Evolutionary conservation across 2,888 invertebrate genomes (phyloP).

Genomic region (Habroteleia sp.): DNA sequence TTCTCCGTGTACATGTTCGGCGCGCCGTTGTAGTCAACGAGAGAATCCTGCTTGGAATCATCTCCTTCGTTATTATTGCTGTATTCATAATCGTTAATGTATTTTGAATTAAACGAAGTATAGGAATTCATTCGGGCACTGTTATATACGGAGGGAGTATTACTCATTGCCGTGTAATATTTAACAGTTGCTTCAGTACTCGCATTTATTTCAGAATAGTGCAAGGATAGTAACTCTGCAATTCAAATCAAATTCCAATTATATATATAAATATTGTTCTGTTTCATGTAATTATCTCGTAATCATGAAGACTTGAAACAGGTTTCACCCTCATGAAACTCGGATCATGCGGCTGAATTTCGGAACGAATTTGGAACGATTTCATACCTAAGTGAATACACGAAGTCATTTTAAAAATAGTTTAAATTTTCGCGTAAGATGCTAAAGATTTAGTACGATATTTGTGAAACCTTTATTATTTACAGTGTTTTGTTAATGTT

Average conservation of each 20-base stretch:
- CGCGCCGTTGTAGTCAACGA: slow-evolving; percentile 65
- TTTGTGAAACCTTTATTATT: too few relatives aligned
- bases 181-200: slow-evolving; percentile 71
- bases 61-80: slow-evolving; percentile 73
- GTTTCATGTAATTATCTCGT: too few relatives aligned
- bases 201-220: slow-evolving; percentile 76
- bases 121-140: slow-evolving; percentile 70
- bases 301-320: too few relatives aligned
- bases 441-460: too few relatives aligned
- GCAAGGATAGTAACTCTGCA: slow-evolving; percentile 75
- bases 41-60: slow-evolving; percentile 69
- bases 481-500: too few relatives aligned
- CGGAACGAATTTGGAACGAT: too few relatives aligned
- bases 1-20: slow-evolving; percentile 69
- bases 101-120: slow-evolving; percentile 70
- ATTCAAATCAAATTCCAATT: slow-evolving; percentile 67
- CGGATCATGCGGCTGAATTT: too few relatives aligned
- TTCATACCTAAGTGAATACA: too few relatives aligned
- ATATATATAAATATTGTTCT: too few relatives aligned
- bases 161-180: slow-evolving; percentile 75
- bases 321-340: too few relatives aligned
- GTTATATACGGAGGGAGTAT: slow-evolving; percentile 71
- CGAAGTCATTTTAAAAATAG: too few relatives aligned
- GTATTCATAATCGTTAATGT: slow-evolving; percentile 64
- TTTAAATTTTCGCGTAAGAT: too few relatives aligned